phyloP scores from a whole-genome alignment of 2,888 invertebrate genomes.

The Zygogramma bicolorata region DNA sequence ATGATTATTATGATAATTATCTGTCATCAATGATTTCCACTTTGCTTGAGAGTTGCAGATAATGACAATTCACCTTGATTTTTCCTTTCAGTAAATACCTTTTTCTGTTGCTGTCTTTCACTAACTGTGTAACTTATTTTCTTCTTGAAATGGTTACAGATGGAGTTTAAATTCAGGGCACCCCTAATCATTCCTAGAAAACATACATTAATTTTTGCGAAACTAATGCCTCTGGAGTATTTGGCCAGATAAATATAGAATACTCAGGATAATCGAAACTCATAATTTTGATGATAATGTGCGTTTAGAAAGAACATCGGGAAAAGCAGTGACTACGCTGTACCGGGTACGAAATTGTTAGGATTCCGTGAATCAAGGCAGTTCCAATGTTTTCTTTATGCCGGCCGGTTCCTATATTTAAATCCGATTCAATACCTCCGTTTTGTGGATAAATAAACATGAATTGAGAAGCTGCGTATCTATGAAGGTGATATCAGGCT shows the following conservation, averaged over 20 bases:
- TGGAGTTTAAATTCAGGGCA: too few relatives aligned
- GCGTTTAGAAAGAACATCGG: neutral
- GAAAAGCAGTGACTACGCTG: neutral
- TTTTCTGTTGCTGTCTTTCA: too few relatives aligned
- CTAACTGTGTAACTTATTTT: too few relatives aligned
- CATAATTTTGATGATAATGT: neutral
- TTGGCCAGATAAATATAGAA: slow-evolving; percentile 6
- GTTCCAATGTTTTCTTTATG: neutral
- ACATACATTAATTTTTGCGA: too few relatives aligned
- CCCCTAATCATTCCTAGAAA: too few relatives aligned
- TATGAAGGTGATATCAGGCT: neutral
- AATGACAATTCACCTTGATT: too few relatives aligned
- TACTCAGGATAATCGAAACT: neutral
- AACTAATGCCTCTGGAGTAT: too few relatives aligned
- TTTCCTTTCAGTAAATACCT: too few relatives aligned
- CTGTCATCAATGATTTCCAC: too few relatives aligned
- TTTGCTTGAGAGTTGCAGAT: too few relatives aligned
- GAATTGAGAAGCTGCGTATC: neutral
- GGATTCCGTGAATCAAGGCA: neutral
- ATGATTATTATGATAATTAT: too few relatives aligned
- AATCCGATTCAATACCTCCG: neutral
- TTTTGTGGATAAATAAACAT: neutral
- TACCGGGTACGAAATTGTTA: slow-evolving; percentile 1
- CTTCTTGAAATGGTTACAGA: too few relatives aligned
- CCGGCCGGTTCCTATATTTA: neutral